Base-by-base conservation (phyloP, 2,888 invertebrate genomes). In the Anthophora plumipes region DNA sequence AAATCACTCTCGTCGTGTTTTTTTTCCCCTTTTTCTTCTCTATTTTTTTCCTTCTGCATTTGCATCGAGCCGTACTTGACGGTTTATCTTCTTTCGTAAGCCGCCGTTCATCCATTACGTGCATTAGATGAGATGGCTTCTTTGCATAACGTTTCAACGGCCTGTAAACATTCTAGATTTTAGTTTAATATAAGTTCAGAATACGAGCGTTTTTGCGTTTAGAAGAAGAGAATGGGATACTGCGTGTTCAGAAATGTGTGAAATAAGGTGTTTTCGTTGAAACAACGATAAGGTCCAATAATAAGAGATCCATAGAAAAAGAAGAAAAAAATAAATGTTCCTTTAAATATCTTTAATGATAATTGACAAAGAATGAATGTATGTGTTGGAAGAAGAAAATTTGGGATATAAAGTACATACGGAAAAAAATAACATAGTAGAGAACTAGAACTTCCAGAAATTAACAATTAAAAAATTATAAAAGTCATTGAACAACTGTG, bases 1-100 rank as follows among this genome's bases (percentile, higher is more conserved):
- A 86, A 86, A 87, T 86, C 80, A 85, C 82, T 71, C 66, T 72
- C 63, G 54, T 55, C 60, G 17, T 41, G 12, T 14, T 22, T 31
- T 31, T 31, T 31, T n/a, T n/a, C n/a, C n/a, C n/a, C n/a, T n/a
- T n/a, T n/a, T n/a, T n/a, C n/a, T n/a, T n/a, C n/a, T 50, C 22
- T 50, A 52, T 64, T 67, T 48, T 55, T 54, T 46, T 22, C 14
- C 61, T 37, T 46, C 54, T 22, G 20, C 57, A 73, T 83, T 83
- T 80, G 71, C 83, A 71, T 70, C 60, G 48, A 64, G 31, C 50
- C 43, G 12, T 41, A 43, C 70, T 67, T 31, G 61, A 63, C 60
- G 67, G 67, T 78, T 77, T 79, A 74, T 79, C 73, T 77, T 54
- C 74, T 60, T 59, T 70, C 52, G 41, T 54, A 70, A 69, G 52